Conservation (phyloP, 1,140 invertebrate genomes). For the Scaptomyza graminum region DNA sequence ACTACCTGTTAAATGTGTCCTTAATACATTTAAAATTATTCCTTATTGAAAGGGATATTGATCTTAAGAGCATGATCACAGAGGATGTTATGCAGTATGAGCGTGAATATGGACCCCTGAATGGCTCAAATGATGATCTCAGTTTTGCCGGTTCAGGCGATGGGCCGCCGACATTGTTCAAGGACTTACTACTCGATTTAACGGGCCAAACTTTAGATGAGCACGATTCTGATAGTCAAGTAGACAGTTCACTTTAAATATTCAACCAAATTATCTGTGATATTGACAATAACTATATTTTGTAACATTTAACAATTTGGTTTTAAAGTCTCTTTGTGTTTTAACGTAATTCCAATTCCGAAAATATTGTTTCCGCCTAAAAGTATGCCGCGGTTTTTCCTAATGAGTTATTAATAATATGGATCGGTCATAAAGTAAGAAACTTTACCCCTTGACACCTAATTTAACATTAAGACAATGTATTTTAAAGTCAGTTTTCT, state of each 20-base stretch:
- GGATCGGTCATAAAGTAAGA: too few species aligned
- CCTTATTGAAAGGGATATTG: slow-evolving; percentile 29
- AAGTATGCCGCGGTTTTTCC: background rate
- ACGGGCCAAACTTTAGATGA: slow-evolving; percentile 10
- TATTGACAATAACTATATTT: slow-evolving; percentile 1
- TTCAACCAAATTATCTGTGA: slow-evolving; percentile 60
- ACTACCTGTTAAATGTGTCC: too few species aligned
- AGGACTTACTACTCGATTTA: slow-evolving; percentile 15
- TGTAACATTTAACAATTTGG: slow-evolving; percentile 1
- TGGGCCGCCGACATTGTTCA: background rate
- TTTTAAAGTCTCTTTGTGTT: slow-evolving; percentile 15
- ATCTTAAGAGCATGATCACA: slow-evolving; percentile 50
- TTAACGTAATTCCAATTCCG: background rate
- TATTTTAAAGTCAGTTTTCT: background rate
- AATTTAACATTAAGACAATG: too few species aligned
- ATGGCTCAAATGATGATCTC: background rate
- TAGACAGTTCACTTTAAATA: slow-evolving; percentile 8
- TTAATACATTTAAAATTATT: too few species aligned
- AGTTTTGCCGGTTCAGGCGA: slow-evolving; percentile 21
- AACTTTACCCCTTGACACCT: too few species aligned
- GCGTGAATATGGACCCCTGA: slow-evolving; percentile 50
- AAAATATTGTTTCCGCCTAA: too few species aligned
- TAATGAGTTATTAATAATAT: too few species aligned
- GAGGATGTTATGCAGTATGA: slow-evolving; percentile 55
- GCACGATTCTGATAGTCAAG: slow-evolving; percentile 1